Percentiles rank a stretch among this genome's conserved stretches.
phyloP scores from a whole-genome alignment of 2,797 vertebrate species.

The Pristis pectinata region DNA sequence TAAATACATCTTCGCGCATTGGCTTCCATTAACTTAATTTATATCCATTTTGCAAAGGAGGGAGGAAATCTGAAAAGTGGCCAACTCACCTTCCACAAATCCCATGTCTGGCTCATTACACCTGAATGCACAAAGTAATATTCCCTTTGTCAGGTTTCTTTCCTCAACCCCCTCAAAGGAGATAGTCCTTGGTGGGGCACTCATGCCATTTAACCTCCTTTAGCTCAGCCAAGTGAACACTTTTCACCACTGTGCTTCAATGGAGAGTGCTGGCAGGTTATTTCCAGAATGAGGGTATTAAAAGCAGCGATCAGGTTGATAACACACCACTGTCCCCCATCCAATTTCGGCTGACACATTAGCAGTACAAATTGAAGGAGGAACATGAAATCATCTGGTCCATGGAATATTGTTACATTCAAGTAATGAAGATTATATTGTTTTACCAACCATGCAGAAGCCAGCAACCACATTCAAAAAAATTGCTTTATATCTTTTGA shows the following conservation, averaged over 20 bases:
- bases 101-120: background rate
- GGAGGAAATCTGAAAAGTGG: slow-evolving; percentile 4
- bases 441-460: background rate
- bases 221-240: background rate
- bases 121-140: background rate
- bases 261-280: background rate
- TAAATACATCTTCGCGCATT: slow-evolving; percentile 12
- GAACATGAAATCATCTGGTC: background rate
- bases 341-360: background rate
- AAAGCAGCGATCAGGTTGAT: background rate
- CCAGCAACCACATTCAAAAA: background rate
- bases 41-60: slow-evolving; percentile 4
- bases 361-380: background rate
- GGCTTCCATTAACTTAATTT: slow-evolving; percentile 28
- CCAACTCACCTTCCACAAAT: background rate
- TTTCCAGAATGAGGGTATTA: background rate
- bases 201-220: background rate
- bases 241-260: background rate
- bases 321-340: background rate
- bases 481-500: background rate
- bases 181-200: background rate
- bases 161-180: background rate
- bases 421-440: background rate
- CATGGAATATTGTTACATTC: background rate
- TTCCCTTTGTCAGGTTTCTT: background rate